Conservation (phyloP, 2,888 invertebrate species). For the Tanytarsus gracilentus region DNA sequence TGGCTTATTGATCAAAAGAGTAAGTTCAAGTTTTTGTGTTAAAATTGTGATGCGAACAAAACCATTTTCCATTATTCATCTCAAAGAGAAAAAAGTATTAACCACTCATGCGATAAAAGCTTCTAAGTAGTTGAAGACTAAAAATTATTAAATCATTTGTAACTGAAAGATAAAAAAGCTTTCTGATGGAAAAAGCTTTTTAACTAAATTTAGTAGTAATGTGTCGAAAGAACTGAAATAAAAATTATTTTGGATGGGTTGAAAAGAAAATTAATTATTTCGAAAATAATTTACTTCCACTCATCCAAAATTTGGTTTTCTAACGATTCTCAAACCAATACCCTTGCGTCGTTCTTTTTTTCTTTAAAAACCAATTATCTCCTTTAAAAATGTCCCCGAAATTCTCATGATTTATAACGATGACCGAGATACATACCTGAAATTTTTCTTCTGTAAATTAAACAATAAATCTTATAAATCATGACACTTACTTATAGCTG, state of each 20-base stretch:
- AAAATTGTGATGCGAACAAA: constrained; percentile 15
- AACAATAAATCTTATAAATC: neutral
- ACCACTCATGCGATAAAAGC: neutral
- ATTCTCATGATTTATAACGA: no score
- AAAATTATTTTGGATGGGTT: constrained; percentile 6
- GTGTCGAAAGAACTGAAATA: neutral
- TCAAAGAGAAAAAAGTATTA: neutral
- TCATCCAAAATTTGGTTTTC: neutral
- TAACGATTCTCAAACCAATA: neutral
- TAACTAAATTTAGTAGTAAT: neutral
- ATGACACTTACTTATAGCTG: constrained; percentile 36
- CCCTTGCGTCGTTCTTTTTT: no score
- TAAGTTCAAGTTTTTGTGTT: no score
- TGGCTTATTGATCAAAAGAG: constrained; percentile 94
- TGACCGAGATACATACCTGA: no score
- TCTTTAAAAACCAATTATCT: no score
- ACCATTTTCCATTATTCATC: neutral
- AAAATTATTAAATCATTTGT: neutral
- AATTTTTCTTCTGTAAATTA: no score
- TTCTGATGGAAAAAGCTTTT: constrained; percentile 29
- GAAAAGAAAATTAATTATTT: neutral
- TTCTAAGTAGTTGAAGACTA: neutral
- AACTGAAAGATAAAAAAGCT: constrained; percentile 3
- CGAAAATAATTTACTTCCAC: no score
- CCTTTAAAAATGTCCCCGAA: no score